Percentiles rank a stretch among this genome's conserved stretches.
phyloP scores from a whole-genome alignment of 1,140 invertebrate genomes.

The Eufriesea mexicana region DNA sequence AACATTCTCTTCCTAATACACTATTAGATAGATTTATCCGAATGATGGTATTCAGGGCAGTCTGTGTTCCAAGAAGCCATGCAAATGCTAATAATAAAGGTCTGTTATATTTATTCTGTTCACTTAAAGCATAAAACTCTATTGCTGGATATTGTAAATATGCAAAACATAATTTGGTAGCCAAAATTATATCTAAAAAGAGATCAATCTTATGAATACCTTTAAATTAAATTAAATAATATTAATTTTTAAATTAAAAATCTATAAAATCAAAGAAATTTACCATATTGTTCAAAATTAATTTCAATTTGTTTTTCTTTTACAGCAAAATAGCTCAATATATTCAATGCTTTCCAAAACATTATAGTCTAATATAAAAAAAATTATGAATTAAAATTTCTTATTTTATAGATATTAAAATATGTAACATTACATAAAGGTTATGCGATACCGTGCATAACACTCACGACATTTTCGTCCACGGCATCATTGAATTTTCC shows the following conservation, averaged over 20 bases:
- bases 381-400: conserved; percentile 12
- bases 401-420: background rate
- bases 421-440: background rate
- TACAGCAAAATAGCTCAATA: conserved; percentile 61
- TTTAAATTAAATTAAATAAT: no score
- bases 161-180: conserved; percentile 72
- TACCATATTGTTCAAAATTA: conserved; percentile 69
- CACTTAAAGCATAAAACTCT: conserved; percentile 68
- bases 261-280: conserved; percentile 7
- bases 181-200: conserved; percentile 65
- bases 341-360: conserved; percentile 65
- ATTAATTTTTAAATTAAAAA: background rate
- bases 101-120: conserved; percentile 48
- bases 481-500: conserved; percentile 63
- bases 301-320: conserved; percentile 56
- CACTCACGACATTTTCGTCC: conserved; percentile 64
- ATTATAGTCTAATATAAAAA: conserved; percentile 32
- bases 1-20: conserved; percentile 62
- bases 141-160: conserved; percentile 70
- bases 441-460: conserved; percentile 23
- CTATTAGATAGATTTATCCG: conserved; percentile 59
- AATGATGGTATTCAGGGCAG: conserved; percentile 58
- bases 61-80: conserved; percentile 71
- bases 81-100: conserved; percentile 70
- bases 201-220: background rate